Percentiles rank a stretch among this genome's conserved stretches.
These are phyloP conservation scores for Lutraria rhynchaena DNA, from an alignment of 1,140 invertebrate genomes.

Conservation along the genomic window DNA sequence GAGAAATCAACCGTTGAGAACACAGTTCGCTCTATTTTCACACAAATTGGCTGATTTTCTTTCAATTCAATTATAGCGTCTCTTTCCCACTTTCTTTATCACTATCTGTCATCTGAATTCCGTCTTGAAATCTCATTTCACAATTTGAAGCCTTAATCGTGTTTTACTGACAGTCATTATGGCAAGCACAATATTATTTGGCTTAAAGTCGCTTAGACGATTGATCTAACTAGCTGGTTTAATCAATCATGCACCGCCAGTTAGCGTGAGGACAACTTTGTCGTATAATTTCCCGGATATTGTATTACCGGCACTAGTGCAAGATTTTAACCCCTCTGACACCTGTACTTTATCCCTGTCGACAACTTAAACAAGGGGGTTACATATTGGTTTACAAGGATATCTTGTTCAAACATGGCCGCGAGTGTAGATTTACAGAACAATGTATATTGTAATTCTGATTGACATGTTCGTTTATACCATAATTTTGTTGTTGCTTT, in stretches of 20 bases:
- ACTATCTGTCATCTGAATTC: constrained; percentile 51
- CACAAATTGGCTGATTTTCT: constrained; percentile 47
- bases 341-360: constrained; percentile 54
- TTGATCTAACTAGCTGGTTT: constrained; percentile 43
- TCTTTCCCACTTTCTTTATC: constrained; percentile 50
- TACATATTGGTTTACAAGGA: constrained; percentile 61
- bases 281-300: constrained; percentile 47
- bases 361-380: constrained; percentile 60
- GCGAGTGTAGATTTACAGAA: constrained; percentile 34
- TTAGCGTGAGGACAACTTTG: constrained; percentile 27
- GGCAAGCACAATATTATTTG: constrained; percentile 39
- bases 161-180: constrained; percentile 55
- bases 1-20: constrained; percentile 31
- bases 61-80: constrained; percentile 53
- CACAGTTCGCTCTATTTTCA: constrained; percentile 42
- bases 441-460: background rate
- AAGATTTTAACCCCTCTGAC: constrained; percentile 53
- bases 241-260: constrained; percentile 52
- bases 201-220: constrained; percentile 36
- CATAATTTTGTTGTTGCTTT: too few species aligned
- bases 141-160: constrained; percentile 57
- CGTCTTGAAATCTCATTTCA: constrained; percentile 53
- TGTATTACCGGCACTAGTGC: constrained; percentile 52
- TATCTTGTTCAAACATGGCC: constrained; percentile 58
- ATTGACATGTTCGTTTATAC: constrained; percentile 15